Evolutionary conservation across 2,888 invertebrate species (phyloP).

Genomic region (Leucophenga montana): DNA sequence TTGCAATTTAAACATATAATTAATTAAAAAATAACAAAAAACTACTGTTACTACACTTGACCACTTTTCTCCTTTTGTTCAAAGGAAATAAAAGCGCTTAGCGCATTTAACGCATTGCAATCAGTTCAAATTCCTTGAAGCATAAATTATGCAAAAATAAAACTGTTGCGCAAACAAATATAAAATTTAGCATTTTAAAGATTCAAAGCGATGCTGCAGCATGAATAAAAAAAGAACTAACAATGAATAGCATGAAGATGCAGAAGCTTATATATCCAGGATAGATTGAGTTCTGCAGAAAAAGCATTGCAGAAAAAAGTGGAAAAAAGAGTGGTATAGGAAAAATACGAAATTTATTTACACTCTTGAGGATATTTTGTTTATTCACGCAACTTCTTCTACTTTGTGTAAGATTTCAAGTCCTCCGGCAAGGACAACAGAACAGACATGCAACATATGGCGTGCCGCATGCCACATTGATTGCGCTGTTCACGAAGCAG

Average conservation of each 20-base stretch:
- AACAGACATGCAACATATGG: slow-evolving; percentile 1
- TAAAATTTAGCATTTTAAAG: background rate
- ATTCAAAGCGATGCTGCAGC: too few relatives aligned
- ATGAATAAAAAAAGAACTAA: background rate
- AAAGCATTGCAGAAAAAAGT: background rate
- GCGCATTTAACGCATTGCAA: background rate
- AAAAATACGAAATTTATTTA: slow-evolving; percentile 53
- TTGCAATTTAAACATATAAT: too few relatives aligned
- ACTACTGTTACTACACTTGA: too few relatives aligned
- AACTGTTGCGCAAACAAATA: slow-evolving; percentile 20
- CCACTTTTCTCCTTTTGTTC: too few relatives aligned
- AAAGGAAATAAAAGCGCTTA: too few relatives aligned
- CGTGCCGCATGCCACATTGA: slow-evolving; percentile 12
- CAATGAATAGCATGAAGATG: background rate
- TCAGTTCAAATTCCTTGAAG: background rate
- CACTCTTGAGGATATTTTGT: slow-evolving; percentile 61
- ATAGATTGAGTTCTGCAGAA: background rate
- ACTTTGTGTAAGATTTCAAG: too few relatives aligned
- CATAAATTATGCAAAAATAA: slow-evolving; percentile 13
- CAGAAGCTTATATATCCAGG: background rate
- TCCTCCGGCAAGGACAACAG: slow-evolving; percentile 19
- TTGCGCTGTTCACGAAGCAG: slow-evolving; percentile 25
- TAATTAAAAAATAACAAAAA: too few relatives aligned
- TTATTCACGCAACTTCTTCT: slow-evolving; percentile 58
- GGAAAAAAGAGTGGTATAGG: too few relatives aligned